Base-by-base conservation (phyloP, 2,797 vertebrate species). In the Dallia pectoralis region DNA sequence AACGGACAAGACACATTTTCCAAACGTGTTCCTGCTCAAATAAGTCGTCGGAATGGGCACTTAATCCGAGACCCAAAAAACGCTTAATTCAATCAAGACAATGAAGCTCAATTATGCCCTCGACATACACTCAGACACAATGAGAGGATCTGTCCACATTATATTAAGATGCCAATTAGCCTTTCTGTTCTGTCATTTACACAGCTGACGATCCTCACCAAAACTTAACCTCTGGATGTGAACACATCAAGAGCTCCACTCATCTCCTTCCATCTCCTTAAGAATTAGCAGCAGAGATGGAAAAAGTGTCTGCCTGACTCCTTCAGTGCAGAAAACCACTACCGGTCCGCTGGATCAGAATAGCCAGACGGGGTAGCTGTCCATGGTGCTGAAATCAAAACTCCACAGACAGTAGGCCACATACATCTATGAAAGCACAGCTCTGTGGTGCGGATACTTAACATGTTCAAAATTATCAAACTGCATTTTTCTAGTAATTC, bases 61-160 rank as follows among this genome's bases (percentile, higher is more conserved):
- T 89, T 91, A 91, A 91, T 90, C 88, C 85, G 82, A 79, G 89
- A 87, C 81, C 79, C 72, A 90, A 88, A 88, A n/a, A 84, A 87
- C 87, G 89, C 90, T 90, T 88, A 81, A 91, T 90, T 87, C 88
- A 90, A 93, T 92, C 90, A 91, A 87, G 89, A 87, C 87, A 84
- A 85, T 83, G 88, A 77, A 81, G 90, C 85, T 90, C 92, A 91
- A 91, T 92, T 92, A 91, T 81, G 90, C 88, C 87, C 87, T 82
- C 69, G 87, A 89, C 84, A 81, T 87, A 85, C 85, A 85, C 87
- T 87, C 86, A 47, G 51, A 91, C 88, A 91, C 88, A 89, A 90
- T 79, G 83, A 90, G 85, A 86, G 85, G 86, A 89, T 88, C 87
- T 80, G 84, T 91, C 86, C 73, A 89, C 89, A 83, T 44, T 88